Conservation (phyloP, 1,140 invertebrate species). For the Acromyrmex heyeri region DNA sequence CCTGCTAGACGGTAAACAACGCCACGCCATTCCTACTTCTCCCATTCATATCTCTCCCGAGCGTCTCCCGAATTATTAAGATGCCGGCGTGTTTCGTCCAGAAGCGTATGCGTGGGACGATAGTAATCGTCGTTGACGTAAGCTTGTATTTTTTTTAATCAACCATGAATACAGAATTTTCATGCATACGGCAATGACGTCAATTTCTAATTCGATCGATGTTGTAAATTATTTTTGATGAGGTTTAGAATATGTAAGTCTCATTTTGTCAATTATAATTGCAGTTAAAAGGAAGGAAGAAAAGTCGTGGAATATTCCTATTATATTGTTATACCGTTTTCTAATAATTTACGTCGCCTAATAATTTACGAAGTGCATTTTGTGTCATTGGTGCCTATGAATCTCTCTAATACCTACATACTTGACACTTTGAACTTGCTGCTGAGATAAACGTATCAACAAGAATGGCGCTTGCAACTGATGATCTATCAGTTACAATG, state of each 20-base stretch:
- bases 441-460: slow-evolving; percentile 49
- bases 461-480: neutral
- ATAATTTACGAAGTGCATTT: slow-evolving; percentile 29
- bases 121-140: neutral
- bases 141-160: neutral
- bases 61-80: slow-evolving; percentile 76
- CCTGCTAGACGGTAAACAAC: slow-evolving; percentile 81
- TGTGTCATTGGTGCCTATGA: slow-evolving; percentile 17
- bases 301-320: neutral
- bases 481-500: neutral
- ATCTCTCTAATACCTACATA: slow-evolving; percentile 61
- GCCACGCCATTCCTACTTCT: slow-evolving; percentile 74
- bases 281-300: neutral
- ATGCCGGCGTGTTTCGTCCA: slow-evolving; percentile 66
- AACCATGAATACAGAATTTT: neutral
- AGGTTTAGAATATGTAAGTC: neutral
- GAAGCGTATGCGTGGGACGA: slow-evolving; percentile 15
- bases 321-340: neutral
- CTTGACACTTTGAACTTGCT: slow-evolving; percentile 66
- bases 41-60: slow-evolving; percentile 80
- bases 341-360: neutral
- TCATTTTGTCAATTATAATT: neutral
- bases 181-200: neutral
- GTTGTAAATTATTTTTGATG: neutral
- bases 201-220: neutral